Conservation (phyloP, 2,113 vertebrate species). For the Pseudorasbora parva region DNA sequence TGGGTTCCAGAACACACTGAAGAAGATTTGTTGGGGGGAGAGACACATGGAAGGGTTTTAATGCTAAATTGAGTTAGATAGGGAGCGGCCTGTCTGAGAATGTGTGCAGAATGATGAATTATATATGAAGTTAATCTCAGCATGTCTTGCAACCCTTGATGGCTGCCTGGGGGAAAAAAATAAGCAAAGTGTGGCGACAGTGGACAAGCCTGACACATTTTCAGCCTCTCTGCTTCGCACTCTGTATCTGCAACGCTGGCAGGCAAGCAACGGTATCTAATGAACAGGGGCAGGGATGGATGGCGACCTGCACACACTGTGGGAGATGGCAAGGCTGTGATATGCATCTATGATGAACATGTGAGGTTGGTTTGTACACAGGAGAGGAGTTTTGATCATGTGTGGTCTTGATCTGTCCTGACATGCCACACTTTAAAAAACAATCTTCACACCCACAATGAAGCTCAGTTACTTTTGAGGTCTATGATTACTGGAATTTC, state of each 20-base stretch:
- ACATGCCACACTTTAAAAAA: constrained; percentile 11
- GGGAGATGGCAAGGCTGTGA: constrained; percentile 12
- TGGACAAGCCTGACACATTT: constrained; percentile 53
- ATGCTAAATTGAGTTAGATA: constrained; percentile 57
- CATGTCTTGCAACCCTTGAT: constrained; percentile 58
- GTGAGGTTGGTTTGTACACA: not conserved
- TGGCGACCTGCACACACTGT: not conserved
- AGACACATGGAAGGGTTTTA: constrained; percentile 45
- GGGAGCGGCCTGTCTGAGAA: constrained; percentile 43
- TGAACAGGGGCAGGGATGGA: constrained; percentile 46
- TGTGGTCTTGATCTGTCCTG: constrained; percentile 5
- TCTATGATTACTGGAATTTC: not conserved
- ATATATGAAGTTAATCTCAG: constrained; percentile 59
- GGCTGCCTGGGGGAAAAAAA: constrained; percentile 53
- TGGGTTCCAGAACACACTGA: constrained; percentile 40
- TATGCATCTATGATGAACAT: constrained; percentile 20
- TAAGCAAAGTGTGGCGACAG: constrained; percentile 47
- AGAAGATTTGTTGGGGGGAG: constrained; percentile 45
- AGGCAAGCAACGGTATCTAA: constrained; percentile 34
- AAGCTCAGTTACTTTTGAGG: not conserved
- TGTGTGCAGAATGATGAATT: constrained; percentile 55
- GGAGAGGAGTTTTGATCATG: constrained; percentile 26
- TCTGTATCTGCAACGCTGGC: constrained; percentile 12
- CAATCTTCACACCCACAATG: not conserved
- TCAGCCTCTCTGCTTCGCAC: constrained; percentile 35